A percentile compares a stretch with the other conserved stretches of the same genome.
phyloP scores from a whole-genome alignment of 2,797 vertebrate genomes.

The Enteromius fasciolatus region DNA sequence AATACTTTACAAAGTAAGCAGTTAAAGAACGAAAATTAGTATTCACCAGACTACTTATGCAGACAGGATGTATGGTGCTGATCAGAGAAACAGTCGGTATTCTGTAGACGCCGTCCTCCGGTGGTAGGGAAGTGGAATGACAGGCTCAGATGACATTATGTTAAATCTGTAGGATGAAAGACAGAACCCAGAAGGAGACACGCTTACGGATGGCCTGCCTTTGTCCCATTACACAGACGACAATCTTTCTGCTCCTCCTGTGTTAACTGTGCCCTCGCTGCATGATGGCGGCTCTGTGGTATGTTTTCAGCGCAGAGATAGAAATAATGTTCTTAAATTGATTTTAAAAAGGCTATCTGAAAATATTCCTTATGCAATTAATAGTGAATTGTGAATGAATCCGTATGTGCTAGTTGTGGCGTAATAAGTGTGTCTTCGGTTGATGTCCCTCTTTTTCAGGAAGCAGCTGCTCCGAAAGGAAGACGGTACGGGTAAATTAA shows the following conservation, averaged over 20 bases:
- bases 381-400: neutral
- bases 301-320: constrained; percentile 1
- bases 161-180: constrained; percentile 34
- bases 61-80: neutral
- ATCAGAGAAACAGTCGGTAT: neutral
- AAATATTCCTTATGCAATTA: neutral
- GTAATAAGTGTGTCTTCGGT: constrained; percentile 6
- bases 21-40: neutral
- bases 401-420: constrained; percentile 12
- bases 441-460: constrained; percentile 68
- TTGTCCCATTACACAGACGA: constrained; percentile 13
- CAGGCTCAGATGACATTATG: neutral
- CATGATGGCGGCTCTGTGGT: constrained; percentile 33
- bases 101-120: neutral
- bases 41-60: neutral
- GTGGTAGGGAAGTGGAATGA: neutral
- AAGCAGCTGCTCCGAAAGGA: constrained; percentile 66
- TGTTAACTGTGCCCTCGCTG: constrained; percentile 23
- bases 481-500: constrained; percentile 71
- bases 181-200: constrained; percentile 34
- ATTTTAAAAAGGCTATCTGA: neutral
- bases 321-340: neutral
- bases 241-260: constrained; percentile 24
- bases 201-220: constrained; percentile 9
- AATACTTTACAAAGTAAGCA: neutral